Evolutionary conservation across 1,140 invertebrate species (phyloP).

Genomic region (Bicyclus anynana): DNA sequence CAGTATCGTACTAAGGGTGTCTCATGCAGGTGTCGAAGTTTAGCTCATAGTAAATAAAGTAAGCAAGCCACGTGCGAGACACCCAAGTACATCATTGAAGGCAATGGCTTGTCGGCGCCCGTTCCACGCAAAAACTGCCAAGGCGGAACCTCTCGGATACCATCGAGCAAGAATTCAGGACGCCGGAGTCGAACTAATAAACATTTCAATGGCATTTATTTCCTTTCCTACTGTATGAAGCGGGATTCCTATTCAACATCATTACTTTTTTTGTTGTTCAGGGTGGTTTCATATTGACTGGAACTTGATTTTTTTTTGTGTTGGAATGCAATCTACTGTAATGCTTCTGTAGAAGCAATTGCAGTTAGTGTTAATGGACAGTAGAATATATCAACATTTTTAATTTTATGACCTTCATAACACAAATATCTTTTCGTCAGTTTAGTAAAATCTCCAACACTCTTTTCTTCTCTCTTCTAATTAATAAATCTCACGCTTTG

Average conservation of each 20-base stretch:
- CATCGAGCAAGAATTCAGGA: neutral
- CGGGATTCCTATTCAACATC: neutral
- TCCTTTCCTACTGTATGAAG: neutral
- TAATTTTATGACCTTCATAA: too few relatives aligned
- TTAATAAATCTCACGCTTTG: too few relatives aligned
- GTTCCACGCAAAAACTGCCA: slow-evolving; percentile 40
- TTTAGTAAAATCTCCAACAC: too few relatives aligned
- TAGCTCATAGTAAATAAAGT: slow-evolving; percentile 15
- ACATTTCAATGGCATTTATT: slow-evolving; percentile 6
- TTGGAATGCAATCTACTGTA: neutral
- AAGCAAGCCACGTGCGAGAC: slow-evolving; percentile 17
- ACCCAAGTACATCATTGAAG: neutral
- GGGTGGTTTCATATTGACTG: neutral
- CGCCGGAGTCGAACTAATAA: neutral
- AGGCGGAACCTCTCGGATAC: slow-evolving; percentile 39
- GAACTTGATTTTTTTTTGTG: neutral
- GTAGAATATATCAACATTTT: too few relatives aligned
- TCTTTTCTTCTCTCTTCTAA: too few relatives aligned
- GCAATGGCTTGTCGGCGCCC: slow-evolving; percentile 18
- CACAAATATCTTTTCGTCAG: too few relatives aligned
- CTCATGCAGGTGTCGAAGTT: slow-evolving; percentile 10
- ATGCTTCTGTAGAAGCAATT: too few relatives aligned
- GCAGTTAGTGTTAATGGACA: too few relatives aligned
- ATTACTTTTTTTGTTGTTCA: neutral
- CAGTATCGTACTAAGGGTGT: too few relatives aligned